phyloP scores from a whole-genome alignment of 2,888 invertebrate species.

The Platypus cylindrus region DNA sequence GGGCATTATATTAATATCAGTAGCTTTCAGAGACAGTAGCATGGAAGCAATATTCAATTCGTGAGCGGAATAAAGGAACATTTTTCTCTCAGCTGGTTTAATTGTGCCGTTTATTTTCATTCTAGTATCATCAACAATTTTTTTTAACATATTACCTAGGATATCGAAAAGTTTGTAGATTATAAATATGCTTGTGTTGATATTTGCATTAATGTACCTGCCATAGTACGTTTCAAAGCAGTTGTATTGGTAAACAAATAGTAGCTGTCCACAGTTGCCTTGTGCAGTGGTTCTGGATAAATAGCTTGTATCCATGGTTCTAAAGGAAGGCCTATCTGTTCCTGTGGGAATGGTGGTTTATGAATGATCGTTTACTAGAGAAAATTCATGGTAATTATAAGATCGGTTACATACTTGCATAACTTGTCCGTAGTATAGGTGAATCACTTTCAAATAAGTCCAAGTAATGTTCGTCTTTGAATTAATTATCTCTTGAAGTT shows the following conservation, averaged over 20 bases:
- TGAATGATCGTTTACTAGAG: too few species aligned
- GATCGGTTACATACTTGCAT: too few species aligned
- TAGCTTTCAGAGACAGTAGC: conserved; percentile 12
- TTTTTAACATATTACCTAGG: conserved; percentile 11
- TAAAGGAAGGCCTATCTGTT: conserved; percentile 5
- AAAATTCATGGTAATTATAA: too few species aligned
- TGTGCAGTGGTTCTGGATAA: conserved; percentile 8
- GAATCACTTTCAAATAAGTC: too few species aligned
- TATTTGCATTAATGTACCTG: conserved; percentile 7
- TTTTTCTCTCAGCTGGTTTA: conserved; percentile 11
- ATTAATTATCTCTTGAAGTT: too few species aligned
- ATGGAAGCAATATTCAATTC: conserved; percentile 15
- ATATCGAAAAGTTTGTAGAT: neutral
- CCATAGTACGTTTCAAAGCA: conserved; percentile 3
- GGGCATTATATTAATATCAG: conserved; percentile 10
- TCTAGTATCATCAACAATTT: conserved; percentile 13
- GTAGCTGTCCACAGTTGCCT: conserved; percentile 5
- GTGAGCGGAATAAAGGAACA: conserved; percentile 19
- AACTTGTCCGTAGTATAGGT: too few species aligned
- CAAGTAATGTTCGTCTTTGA: too few species aligned
- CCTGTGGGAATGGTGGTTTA: conserved; percentile 2
- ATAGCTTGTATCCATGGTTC: conserved; percentile 5
- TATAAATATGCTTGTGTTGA: neutral
- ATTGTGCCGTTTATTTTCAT: conserved; percentile 11
- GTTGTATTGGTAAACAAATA: conserved; percentile 7